Evolutionary conservation across 2,888 invertebrate genomes (phyloP).

Genomic region (Protonemura montana): DNA sequence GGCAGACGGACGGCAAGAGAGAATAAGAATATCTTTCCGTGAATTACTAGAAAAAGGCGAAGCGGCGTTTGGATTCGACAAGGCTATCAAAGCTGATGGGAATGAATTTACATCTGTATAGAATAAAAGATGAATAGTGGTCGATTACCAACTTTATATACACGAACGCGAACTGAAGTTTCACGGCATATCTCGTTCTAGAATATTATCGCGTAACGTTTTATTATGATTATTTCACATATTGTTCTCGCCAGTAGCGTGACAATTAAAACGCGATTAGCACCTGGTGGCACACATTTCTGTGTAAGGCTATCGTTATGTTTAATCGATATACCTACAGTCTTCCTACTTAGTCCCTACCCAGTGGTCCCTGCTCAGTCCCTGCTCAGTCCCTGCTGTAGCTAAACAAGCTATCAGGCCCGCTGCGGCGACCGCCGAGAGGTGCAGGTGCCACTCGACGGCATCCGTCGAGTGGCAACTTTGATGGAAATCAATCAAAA

Average conservation of each 20-base stretch:
- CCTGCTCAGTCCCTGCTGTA: too few species aligned
- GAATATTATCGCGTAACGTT: background rate
- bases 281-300: background rate
- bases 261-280: background rate
- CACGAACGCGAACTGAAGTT: background rate
- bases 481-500: background rate
- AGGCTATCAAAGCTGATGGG: background rate
- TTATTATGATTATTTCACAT: background rate
- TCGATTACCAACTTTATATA: background rate
- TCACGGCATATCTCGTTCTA: background rate
- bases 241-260: background rate
- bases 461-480: too few species aligned
- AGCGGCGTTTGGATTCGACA: constrained; percentile 9
- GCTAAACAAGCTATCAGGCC: too few species aligned
- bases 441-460: too few species aligned
- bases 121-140: background rate
- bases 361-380: too few species aligned
- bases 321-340: background rate
- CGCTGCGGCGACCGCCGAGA: too few species aligned
- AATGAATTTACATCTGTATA: constrained; percentile 23
- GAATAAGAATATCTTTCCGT: background rate
- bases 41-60: background rate
- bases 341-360: too few species aligned
- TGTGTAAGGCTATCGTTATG: background rate
- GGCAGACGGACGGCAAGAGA: background rate